Evolutionary conservation across 1,140 invertebrate genomes (phyloP), one percentile per base, ranked within the genome.

Genomic region (Archivesica marissinica): DNA sequence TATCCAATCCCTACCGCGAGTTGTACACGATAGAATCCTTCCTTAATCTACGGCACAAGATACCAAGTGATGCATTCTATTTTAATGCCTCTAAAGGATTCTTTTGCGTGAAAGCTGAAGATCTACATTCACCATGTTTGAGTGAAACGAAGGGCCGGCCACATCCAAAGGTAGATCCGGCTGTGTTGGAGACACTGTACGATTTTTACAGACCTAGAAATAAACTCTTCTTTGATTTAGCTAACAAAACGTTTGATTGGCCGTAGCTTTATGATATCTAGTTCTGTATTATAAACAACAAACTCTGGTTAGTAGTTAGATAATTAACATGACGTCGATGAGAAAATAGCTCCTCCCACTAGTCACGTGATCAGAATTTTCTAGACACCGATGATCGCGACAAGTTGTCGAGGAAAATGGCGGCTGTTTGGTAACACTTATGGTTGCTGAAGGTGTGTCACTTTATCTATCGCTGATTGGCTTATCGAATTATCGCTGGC

Each of bases 151-250:
- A 99, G 94, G 98, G 98, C 6, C 94, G 98, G 20, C 97, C 95
- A 90, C 97, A 99, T 95, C 97, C 97, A 3, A 95, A 96, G 78
- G 97, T 98, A 82, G 95, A 97, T 88, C 95, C 95, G 0, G 93
- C 94, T 35, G 96, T 96, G 28, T 94, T 98, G 76, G 95, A 96
- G 85, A 95, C 96, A 85, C 95, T 99, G 41, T 94, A 96, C 86
- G 96, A 97, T 90, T 98, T 98, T 93, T 99, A 98, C 93, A 95
- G 96, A 89, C 97, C 97, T 0, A 98, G 97, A 92, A 99, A 99
- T 98, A 52, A 87, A 30, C 77, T 72, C 47, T 88, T 91, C 50
- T 91, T 85, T 66, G 25, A 85, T 17, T 39, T 89, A 52, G 80
- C 90, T 23, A 59, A 81, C n/a, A 64, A 41, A n/a, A 82, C 41